Evolutionary conservation across 2,113 vertebrate genomes (phyloP).

Genomic region (Macquaria australasica): DNA sequence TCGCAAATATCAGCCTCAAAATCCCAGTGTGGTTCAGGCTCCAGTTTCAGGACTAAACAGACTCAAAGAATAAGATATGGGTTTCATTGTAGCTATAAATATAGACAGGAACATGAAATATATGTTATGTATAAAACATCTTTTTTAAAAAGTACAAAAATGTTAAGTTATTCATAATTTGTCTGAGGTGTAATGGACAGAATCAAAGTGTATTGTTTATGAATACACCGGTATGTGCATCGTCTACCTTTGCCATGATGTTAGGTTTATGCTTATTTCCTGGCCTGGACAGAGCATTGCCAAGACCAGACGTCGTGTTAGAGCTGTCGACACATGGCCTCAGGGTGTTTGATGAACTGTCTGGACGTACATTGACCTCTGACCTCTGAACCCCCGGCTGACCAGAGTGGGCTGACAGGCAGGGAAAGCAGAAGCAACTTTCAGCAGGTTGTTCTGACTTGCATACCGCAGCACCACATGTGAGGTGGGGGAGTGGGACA

Average conservation of each 20-base stretch:
- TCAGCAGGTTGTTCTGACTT: not conserved
- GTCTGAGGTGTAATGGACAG: not conserved
- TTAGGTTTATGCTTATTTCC: not conserved
- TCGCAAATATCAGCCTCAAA: not conserved
- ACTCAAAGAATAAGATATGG: not conserved
- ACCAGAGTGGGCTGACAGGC: not conserved
- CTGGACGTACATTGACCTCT: not conserved
- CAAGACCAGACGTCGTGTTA: not conserved
- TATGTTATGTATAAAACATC: not conserved
- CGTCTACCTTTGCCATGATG: not conserved
- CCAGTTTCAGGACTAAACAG: not conserved
- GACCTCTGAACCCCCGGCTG: not conserved
- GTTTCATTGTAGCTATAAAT: not conserved
- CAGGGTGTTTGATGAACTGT: not conserved
- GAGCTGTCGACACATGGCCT: not conserved
- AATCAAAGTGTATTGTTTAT: not conserved
- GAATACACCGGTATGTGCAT: not conserved
- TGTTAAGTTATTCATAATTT: not conserved
- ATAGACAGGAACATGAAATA: not conserved
- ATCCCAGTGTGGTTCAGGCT: not conserved
- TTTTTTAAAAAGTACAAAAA: not conserved
- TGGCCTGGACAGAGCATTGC: not conserved
- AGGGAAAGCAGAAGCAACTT: not conserved
- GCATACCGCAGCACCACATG: too few relatives aligned
- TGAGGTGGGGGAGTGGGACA: too few relatives aligned